phyloP scores from a whole-genome alignment of 1,140 invertebrate genomes.

The Pissodes strobi region DNA sequence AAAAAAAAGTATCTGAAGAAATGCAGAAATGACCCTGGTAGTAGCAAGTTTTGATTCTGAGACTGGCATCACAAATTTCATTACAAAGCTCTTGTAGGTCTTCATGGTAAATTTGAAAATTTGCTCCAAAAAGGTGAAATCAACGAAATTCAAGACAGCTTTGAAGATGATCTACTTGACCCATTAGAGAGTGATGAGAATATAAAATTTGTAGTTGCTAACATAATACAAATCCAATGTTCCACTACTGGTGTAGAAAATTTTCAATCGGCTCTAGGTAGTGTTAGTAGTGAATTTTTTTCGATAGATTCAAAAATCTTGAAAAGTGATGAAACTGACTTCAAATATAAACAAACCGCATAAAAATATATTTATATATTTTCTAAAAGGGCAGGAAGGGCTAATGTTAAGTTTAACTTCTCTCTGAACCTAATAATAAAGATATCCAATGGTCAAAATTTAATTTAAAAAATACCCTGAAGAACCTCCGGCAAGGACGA shows the following conservation, averaged over 20 bases:
- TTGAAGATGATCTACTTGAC: slow-evolving; percentile 37
- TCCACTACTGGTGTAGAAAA: slow-evolving; percentile 11
- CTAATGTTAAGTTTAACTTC: too few species aligned
- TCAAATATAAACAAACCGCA: slow-evolving; percentile 13
- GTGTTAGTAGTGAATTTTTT: slow-evolving; percentile 16
- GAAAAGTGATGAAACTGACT: slow-evolving; percentile 7
- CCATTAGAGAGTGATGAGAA: slow-evolving; percentile 2
- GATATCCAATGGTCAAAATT: too few species aligned
- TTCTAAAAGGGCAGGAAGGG: too few species aligned
- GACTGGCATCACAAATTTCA: slow-evolving; percentile 26
- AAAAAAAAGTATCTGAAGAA: slow-evolving; percentile 60
- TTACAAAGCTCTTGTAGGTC: background rate
- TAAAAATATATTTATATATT: too few species aligned
- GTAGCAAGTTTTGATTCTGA: slow-evolving; percentile 39
- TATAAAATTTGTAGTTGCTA: slow-evolving; percentile 39
- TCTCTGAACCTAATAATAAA: too few species aligned
- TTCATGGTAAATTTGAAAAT: slow-evolving; percentile 43
- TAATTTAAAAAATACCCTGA: too few species aligned
- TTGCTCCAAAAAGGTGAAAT: too few species aligned
- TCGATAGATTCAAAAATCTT: slow-evolving; percentile 14
- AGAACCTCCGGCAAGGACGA: too few species aligned
- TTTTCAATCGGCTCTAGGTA: slow-evolving; percentile 28
- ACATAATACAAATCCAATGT: slow-evolving; percentile 42
- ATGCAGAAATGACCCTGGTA: slow-evolving; percentile 58
- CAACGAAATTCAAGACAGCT: slow-evolving; percentile 44